Evolutionary conservation across 1,140 invertebrate species (phyloP).

Genomic region (Drosophila orena): DNA sequence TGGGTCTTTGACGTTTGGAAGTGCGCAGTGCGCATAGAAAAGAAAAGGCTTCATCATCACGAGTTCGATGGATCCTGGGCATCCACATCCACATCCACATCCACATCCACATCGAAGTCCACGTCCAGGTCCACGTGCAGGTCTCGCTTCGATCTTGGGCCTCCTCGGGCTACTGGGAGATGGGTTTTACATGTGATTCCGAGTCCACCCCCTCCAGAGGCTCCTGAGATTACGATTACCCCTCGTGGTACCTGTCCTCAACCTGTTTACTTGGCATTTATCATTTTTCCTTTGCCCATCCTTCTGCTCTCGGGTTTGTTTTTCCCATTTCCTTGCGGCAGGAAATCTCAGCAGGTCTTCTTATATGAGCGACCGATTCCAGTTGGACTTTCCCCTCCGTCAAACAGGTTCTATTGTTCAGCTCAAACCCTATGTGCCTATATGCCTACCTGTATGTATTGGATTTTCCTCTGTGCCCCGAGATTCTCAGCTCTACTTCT

Average conservation of each 20-base stretch:
- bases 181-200: conserved; percentile 8
- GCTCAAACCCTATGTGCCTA: background rate
- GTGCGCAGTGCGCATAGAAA: conserved; percentile 44
- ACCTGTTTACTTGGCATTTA: conserved; percentile 77
- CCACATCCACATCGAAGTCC: background rate
- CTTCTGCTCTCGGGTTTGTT: conserved; percentile 57
- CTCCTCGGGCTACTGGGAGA: conserved; percentile 55
- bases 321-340: conserved; percentile 71
- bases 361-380: conserved; percentile 56
- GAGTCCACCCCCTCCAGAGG: conserved; percentile 5
- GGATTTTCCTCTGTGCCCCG: conserved; percentile 66
- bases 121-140: conserved; percentile 59
- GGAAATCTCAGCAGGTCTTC: conserved; percentile 70
- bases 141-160: conserved; percentile 60
- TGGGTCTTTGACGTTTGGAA: conserved; percentile 62
- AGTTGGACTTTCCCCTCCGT: conserved; percentile 77
- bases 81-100: conserved; percentile 2
- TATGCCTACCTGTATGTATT: conserved; percentile 52
- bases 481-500: conserved; percentile 44
- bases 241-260: conserved; percentile 66
- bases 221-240: background rate
- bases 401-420: conserved; percentile 77
- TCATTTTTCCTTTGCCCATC: conserved; percentile 62
- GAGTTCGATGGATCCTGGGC: conserved; percentile 10
- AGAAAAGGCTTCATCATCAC: conserved; percentile 71